A percentile compares a stretch with the other conserved stretches of the same genome.
Conservation (phyloP, 2,888 invertebrate species). For the Tortricodes alternella region DNA sequence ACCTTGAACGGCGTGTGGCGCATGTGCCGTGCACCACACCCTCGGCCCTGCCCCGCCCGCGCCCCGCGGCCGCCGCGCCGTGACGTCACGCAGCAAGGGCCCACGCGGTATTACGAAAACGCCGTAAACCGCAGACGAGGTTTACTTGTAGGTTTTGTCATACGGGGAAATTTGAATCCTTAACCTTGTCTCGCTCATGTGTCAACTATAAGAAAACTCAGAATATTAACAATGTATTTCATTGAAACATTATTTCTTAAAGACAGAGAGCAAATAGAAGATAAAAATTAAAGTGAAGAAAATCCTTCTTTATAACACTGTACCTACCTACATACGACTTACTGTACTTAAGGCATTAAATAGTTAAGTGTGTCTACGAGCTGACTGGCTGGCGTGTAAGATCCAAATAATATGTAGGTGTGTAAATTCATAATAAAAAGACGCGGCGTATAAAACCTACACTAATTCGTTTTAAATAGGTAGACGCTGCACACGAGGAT, state of each 20-base stretch:
- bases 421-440: background rate
- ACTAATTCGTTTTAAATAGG: background rate
- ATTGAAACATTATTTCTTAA: too few species aligned
- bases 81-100: slow-evolving; percentile 57
- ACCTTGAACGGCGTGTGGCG: slow-evolving; percentile 74
- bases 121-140: background rate
- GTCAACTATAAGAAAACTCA: too few species aligned
- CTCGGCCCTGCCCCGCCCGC: slow-evolving; percentile 53
- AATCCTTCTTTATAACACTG: too few species aligned
- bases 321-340: too few species aligned
- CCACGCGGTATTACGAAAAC: slow-evolving; percentile 9
- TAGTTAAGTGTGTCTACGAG: too few species aligned
- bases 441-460: background rate
- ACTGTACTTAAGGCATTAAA: too few species aligned
- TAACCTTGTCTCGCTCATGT: too few species aligned
- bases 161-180: background rate
- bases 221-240: too few species aligned
- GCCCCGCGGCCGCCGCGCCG: slow-evolving; percentile 35
- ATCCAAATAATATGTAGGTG: too few species aligned
- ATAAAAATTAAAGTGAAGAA: too few species aligned
- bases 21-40: slow-evolving; percentile 77
- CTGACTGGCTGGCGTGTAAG: too few species aligned
- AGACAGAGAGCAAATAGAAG: too few species aligned
- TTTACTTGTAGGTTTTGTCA: background rate
- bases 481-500: background rate